A percentile compares a stretch with the other conserved stretches of the same genome.
Conservation (phyloP, 2,113 vertebrate species). For the Lophura nycthemera region DNA sequence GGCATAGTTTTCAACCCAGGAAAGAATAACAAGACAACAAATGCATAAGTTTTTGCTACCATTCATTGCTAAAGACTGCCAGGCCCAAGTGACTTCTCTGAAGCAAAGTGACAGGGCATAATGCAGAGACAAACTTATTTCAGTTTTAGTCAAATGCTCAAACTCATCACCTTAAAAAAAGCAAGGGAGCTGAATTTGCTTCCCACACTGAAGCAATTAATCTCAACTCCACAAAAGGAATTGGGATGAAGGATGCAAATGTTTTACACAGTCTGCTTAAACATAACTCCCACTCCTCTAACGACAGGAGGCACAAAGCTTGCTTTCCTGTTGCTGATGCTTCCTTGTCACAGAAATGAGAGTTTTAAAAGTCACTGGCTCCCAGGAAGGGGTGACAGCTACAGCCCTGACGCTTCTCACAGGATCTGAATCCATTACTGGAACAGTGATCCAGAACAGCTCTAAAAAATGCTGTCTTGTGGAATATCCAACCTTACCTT, state of each 20-base stretch:
- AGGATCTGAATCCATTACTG: neutral
- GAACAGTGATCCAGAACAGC: neutral
- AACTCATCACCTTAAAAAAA: slow-evolving; percentile 33
- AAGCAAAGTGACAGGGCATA: neutral
- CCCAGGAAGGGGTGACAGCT: neutral
- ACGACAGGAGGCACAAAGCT: slow-evolving; percentile 26
- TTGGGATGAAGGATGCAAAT: slow-evolving; percentile 49
- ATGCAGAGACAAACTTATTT: neutral
- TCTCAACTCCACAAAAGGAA: slow-evolving; percentile 23
- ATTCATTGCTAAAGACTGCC: neutral
- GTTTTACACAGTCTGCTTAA: slow-evolving; percentile 61
- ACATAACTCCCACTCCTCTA: slow-evolving; percentile 52
- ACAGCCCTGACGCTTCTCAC: neutral
- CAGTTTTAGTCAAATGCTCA: slow-evolving; percentile 23
- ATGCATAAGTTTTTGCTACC: neutral
- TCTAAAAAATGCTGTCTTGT: neutral
- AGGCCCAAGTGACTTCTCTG: neutral
- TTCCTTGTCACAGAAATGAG: neutral
- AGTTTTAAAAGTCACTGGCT: neutral
- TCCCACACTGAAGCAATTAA: slow-evolving; percentile 40
- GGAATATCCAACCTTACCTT: neutral
- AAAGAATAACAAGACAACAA: neutral
- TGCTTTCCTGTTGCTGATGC: neutral
- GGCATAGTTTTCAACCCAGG: neutral
- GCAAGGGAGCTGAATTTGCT: neutral